phyloP scores from a whole-genome alignment of 2,888 invertebrate genomes.

The Autographa pulchrina region DNA sequence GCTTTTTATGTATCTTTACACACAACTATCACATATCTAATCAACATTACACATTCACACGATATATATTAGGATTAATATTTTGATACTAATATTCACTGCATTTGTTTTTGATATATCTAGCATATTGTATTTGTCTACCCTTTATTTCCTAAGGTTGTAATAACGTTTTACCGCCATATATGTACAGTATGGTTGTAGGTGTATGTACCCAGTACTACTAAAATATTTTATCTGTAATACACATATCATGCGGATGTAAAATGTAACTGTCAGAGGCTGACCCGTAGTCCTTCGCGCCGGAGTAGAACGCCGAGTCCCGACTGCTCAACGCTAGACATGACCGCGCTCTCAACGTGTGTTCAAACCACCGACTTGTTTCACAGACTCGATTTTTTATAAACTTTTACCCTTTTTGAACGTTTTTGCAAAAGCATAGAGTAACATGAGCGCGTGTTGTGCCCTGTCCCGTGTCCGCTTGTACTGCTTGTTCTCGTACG shows the following conservation, averaged over 20 bases:
- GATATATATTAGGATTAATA: conserved; percentile 83
- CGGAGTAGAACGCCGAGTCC: conserved; percentile 69
- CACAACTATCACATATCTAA: conserved; percentile 88
- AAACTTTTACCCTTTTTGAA: conserved; percentile 83
- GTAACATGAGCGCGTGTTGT: conserved; percentile 72
- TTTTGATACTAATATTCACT: conserved; percentile 88
- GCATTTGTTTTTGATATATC: conserved; percentile 84
- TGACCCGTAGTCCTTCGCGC: conserved; percentile 76
- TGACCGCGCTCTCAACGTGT: conserved; percentile 67
- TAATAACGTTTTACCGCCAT: conserved; percentile 82
- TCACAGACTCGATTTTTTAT: conserved; percentile 82
- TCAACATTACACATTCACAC: conserved; percentile 79
- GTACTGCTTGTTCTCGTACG: conserved; percentile 81
- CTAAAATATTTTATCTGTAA: conserved; percentile 80
- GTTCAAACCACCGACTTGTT: conserved; percentile 73
- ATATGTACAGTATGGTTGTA: conserved; percentile 85
- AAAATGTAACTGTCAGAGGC: conserved; percentile 80
- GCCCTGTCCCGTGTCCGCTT: conserved; percentile 18
- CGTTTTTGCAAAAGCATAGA: conserved; percentile 78
- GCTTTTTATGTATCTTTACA: conserved; percentile 82
- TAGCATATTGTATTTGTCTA: conserved; percentile 81
- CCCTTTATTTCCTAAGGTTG: conserved; percentile 80
- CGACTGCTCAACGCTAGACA: conserved; percentile 73
- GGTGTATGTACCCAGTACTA: conserved; percentile 85
- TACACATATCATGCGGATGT: conserved; percentile 87